These are phyloP conservation scores for Clitarchus hookeri DNA, from an alignment of 2,888 invertebrate species.

Conservation along the genomic window DNA sequence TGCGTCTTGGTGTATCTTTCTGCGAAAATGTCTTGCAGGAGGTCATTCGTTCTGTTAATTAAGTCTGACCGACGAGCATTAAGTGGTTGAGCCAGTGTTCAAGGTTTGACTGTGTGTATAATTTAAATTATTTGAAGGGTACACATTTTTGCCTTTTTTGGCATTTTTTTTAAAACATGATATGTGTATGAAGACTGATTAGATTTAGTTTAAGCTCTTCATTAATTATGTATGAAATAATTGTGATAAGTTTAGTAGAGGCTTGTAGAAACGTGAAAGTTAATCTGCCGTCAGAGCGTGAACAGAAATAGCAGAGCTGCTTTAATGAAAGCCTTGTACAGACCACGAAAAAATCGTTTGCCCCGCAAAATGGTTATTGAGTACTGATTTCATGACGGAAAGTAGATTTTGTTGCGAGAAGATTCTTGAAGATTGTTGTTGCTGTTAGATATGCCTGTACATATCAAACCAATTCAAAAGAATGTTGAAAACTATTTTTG, in stretches of 20 bases:
- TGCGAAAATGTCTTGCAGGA: not conserved
- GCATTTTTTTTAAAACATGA: not conserved
- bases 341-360: too few species aligned
- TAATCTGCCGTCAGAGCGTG: too few species aligned
- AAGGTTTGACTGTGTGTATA: not conserved
- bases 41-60: not conserved
- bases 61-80: not conserved
- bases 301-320: too few species aligned
- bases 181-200: constrained; percentile 2
- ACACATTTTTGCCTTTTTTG: not conserved
- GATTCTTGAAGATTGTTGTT: too few species aligned
- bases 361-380: too few species aligned
- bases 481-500: too few species aligned
- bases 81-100: not conserved
- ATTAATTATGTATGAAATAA: not conserved
- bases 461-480: too few species aligned
- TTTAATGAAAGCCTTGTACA: too few species aligned
- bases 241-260: not conserved
- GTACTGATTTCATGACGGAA: too few species aligned
- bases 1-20: not conserved
- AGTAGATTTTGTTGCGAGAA: too few species aligned
- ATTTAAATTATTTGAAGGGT: not conserved
- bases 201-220: constrained; percentile 1
- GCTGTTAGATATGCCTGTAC: too few species aligned
- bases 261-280: not conserved